These are phyloP conservation scores for Herpetotheres cachinnans DNA, from an alignment of 2,113 vertebrate species.

Conservation along the genomic window DNA sequence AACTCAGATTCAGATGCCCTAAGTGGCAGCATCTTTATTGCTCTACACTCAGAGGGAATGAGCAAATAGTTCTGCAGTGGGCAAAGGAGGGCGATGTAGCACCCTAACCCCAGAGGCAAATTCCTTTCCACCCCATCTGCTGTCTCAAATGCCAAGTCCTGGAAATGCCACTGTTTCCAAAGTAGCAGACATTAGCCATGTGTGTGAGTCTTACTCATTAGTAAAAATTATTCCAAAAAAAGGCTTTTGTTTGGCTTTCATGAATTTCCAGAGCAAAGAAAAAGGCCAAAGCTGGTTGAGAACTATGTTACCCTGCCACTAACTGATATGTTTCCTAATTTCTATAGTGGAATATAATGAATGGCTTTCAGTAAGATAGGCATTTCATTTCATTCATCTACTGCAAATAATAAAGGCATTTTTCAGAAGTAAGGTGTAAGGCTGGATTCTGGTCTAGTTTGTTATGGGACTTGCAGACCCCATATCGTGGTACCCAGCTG, in stretches of 20 bases:
- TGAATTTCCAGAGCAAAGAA: neutral
- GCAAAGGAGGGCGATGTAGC: neutral
- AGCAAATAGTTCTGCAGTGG: neutral
- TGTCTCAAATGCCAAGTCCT: slow-evolving; percentile 49
- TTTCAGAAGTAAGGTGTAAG: neutral
- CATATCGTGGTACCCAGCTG: neutral
- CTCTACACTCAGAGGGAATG: neutral
- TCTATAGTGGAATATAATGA: neutral
- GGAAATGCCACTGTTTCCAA: slow-evolving; percentile 52
- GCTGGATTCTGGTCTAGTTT: neutral
- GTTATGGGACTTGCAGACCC: neutral
- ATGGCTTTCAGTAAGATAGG: neutral
- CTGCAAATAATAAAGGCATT: neutral
- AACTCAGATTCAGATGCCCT: slow-evolving; percentile 5
- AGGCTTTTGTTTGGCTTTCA: slow-evolving; percentile 23
- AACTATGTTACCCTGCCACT: neutral
- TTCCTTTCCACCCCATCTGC: slow-evolving; percentile 64
- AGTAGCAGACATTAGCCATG: slow-evolving; percentile 53
- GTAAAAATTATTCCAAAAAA: neutral
- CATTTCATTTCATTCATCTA: neutral
- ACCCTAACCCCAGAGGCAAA: slow-evolving; percentile 46
- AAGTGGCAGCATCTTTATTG: slow-evolving; percentile 11
- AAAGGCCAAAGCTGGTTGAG: neutral
- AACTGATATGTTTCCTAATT: neutral
- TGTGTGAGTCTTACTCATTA: slow-evolving; percentile 27